Percentiles rank a stretch among this genome's conserved stretches.
Evolutionary conservation across 2,888 invertebrate species (phyloP).

Genomic region (Cheilosia variabilis): DNA sequence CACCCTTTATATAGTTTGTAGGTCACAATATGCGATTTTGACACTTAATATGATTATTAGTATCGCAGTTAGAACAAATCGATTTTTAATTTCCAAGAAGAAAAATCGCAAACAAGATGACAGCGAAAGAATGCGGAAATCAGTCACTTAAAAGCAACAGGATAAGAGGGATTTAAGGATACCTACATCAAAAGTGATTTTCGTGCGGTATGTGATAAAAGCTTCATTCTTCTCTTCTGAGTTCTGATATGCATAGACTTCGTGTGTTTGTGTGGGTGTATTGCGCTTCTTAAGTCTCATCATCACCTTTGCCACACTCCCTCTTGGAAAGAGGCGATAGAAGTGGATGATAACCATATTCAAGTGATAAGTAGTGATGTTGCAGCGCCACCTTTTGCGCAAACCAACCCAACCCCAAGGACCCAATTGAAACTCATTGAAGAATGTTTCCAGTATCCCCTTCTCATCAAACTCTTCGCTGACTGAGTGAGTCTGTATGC

Average conservation of each 20-base stretch:
- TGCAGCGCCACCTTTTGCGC: conserved; percentile 51
- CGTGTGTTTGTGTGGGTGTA: conserved; percentile 7
- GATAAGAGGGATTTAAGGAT: conserved; percentile 48
- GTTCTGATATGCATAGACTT: not conserved
- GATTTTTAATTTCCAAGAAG: not conserved
- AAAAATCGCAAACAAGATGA: not conserved
- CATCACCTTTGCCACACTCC: conserved; percentile 64
- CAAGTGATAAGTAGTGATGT: conserved; percentile 50
- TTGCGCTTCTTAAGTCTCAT: conserved; percentile 42
- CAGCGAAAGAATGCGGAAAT: conserved; percentile 16
- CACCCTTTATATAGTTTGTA: too few relatives aligned
- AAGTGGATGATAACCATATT: conserved; percentile 71
- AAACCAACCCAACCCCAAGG: conserved; percentile 32
- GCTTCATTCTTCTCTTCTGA: conserved; percentile 3
- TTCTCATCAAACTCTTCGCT: conserved; percentile 2
- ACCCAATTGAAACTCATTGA: conserved; percentile 72
- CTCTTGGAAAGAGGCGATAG: conserved; percentile 30
- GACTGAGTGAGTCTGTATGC: not conserved
- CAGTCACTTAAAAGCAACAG: conserved; percentile 58
- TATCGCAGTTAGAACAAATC: not conserved
- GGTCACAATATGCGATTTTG: too few relatives aligned
- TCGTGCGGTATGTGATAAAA: conserved; percentile 25
- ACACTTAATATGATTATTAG: too few relatives aligned
- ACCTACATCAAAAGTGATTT: not conserved
- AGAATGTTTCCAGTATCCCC: conserved; percentile 60